These are phyloP conservation scores for Mus spretus DNA, from an alignment of 2,797 vertebrate species.

Conservation along the genomic window DNA sequence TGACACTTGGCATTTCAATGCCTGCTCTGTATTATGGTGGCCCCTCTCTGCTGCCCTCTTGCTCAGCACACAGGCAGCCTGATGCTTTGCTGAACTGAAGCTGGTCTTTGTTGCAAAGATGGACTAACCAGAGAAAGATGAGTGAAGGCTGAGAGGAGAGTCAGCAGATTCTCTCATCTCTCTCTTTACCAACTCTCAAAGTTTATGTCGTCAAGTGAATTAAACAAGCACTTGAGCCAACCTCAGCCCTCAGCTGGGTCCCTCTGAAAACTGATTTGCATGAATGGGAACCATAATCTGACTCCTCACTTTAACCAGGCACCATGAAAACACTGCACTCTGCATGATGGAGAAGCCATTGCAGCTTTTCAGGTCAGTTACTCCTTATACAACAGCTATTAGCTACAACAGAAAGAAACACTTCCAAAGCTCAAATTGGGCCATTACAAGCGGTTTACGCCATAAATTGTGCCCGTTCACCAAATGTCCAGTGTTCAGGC, in stretches of 20 bases:
- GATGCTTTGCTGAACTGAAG: conserved; percentile 41
- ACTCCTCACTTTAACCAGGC: conserved; percentile 42
- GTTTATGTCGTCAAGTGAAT: conserved; percentile 68
- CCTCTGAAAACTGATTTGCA: conserved; percentile 48
- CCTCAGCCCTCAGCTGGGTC: conserved; percentile 59
- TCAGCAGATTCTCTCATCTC: conserved; percentile 12
- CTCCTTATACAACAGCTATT: conserved; percentile 6
- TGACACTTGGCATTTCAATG: conserved; percentile 88
- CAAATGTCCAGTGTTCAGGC: neutral
- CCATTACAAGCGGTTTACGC: neutral
- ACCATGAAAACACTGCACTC: neutral
- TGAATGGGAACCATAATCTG: conserved; percentile 40
- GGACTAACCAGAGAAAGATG: conserved; percentile 59
- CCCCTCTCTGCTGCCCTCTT: conserved; percentile 76
- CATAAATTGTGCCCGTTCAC: neutral
- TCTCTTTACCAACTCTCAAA: conserved; percentile 19
- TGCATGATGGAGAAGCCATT: conserved; percentile 1
- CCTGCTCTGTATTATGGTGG: conserved; percentile 72
- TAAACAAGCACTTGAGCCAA: conserved; percentile 65
- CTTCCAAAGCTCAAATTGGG: neutral
- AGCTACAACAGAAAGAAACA: conserved; percentile 11
- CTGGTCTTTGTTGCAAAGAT: conserved; percentile 63
- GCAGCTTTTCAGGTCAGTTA: neutral
- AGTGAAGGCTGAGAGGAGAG: neutral
- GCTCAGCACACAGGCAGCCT: conserved; percentile 74